Conservation (phyloP, 2,797 vertebrate species). For the Erpetoichthys calabaricus region DNA sequence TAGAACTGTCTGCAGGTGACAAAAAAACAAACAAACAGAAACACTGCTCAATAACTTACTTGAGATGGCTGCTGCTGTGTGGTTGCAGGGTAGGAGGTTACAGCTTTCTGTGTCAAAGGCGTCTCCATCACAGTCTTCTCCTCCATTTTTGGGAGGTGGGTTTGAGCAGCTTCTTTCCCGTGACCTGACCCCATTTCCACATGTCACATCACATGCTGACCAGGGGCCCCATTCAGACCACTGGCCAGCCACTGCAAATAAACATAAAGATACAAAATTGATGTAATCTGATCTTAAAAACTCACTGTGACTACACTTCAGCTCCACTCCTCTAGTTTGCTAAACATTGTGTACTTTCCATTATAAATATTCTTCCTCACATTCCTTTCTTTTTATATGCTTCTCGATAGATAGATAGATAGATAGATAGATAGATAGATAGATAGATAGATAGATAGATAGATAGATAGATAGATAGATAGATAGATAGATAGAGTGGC, state of each 20-base stretch:
- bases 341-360: no score
- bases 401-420: no score
- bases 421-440: not conserved
- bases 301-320: no score
- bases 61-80: constrained; percentile 30
- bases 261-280: no score
- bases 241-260: constrained; percentile 58
- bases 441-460: not conserved
- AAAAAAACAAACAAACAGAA: no score
- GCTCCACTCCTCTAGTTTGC: no score
- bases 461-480: not conserved
- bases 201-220: constrained; percentile 55
- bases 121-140: constrained; percentile 53
- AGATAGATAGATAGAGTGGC: no score
- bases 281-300: no score
- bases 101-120: constrained; percentile 58
- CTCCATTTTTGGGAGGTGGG: constrained; percentile 72
- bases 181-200: constrained; percentile 55
- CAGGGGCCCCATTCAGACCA: constrained; percentile 69
- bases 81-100: constrained; percentile 51
- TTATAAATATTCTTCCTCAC: no score
- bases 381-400: no score
- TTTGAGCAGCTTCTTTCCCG: constrained; percentile 58
- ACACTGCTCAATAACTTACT: constrained; percentile 22
- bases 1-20: no score